phyloP scores from a whole-genome alignment of 2,888 invertebrate species.

The Malthinus seriepunctatus region DNA sequence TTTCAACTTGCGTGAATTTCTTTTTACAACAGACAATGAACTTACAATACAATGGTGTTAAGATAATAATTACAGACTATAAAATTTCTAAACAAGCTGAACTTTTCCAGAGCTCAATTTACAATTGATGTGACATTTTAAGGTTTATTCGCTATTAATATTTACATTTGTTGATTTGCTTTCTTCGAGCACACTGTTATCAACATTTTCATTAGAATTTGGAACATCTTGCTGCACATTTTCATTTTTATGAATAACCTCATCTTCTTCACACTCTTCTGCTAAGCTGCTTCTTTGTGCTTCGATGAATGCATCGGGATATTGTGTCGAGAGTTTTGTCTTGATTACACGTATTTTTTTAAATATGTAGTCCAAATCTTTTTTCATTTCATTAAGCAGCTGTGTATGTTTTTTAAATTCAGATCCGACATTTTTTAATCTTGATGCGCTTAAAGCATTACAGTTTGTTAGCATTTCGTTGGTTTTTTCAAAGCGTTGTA shows the following conservation, averaged over 20 bases:
- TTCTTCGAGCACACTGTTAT: no score
- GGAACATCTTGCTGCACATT: neutral
- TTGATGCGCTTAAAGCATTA: constrained; percentile 87
- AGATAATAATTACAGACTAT: no score
- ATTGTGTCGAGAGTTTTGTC: constrained; percentile 71
- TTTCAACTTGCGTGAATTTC: no score
- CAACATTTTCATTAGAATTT: neutral
- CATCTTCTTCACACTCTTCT: constrained; percentile 51
- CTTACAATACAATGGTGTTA: no score
- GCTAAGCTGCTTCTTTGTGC: constrained; percentile 55
- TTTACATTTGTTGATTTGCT: no score
- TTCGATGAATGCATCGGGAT: constrained; percentile 68
- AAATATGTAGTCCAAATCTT: constrained; percentile 93
- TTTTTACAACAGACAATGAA: no score
- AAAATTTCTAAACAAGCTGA: no score
- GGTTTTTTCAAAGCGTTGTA: constrained; percentile 96
- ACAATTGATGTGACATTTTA: no score
- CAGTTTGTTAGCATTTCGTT: constrained; percentile 99
- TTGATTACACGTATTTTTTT: constrained; percentile 86
- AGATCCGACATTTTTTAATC: constrained; percentile 81
- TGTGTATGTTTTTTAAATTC: constrained; percentile 93
- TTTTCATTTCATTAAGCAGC: constrained; percentile 86
- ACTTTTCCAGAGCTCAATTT: no score
- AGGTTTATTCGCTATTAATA: no score
- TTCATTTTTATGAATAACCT: constrained; percentile 30